phyloP scores from a whole-genome alignment of 2,888 invertebrate genomes.

The Campoletis raptor region DNA sequence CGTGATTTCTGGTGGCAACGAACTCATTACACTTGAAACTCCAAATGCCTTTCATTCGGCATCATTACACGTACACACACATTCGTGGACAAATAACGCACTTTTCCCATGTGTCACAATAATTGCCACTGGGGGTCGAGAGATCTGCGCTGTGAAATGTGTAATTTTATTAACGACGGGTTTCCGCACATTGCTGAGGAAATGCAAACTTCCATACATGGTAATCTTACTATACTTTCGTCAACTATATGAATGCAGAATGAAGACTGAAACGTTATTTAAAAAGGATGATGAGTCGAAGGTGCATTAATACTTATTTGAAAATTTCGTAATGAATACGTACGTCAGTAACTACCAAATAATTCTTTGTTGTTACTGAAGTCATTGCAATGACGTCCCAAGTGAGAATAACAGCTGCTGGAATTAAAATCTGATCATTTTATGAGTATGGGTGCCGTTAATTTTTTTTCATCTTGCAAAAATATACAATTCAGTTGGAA shows the following conservation, averaged over 20 bases:
- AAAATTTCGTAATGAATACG: not conserved
- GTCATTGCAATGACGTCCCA: not conserved
- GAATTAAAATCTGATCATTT: not conserved
- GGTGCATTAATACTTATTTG: not conserved
- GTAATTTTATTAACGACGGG: conserved; percentile 54
- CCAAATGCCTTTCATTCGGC: conserved; percentile 25
- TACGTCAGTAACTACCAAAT: not conserved
- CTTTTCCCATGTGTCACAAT: conserved; percentile 32
- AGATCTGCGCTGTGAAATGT: conserved; percentile 31
- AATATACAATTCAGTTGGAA: not conserved
- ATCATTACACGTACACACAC: conserved; percentile 20
- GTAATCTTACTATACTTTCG: not conserved
- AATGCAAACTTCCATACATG: conserved; percentile 11
- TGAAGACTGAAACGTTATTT: not conserved
- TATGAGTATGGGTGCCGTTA: not conserved
- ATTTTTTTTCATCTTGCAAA: not conserved
- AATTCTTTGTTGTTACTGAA: not conserved
- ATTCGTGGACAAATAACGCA: conserved; percentile 18
- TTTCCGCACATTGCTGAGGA: conserved; percentile 22
- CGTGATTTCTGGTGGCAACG: conserved; percentile 53
- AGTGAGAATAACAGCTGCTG: not conserved
- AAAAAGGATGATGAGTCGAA: conserved; percentile 7
- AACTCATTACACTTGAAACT: conserved; percentile 47
- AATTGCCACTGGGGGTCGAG: conserved; percentile 33
- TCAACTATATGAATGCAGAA: not conserved